Conservation (phyloP, 2,113 vertebrate species). For the Salvelinus alpinus region DNA sequence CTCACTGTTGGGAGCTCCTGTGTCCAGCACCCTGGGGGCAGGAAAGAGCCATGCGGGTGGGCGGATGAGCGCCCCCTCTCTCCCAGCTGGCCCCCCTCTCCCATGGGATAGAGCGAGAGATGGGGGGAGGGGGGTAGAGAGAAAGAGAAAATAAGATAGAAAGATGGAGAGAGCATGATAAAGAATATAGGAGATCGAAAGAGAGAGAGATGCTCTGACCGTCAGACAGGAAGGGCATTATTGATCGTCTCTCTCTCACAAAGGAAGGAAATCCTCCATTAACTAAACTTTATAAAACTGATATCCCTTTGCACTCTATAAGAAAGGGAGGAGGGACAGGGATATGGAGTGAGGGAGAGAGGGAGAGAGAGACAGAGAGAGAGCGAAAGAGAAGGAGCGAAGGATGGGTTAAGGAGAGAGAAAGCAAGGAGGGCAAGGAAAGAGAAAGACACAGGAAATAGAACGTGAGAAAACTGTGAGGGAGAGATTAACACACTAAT, state of each 20-base stretch:
- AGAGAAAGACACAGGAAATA: slow-evolving; percentile 8
- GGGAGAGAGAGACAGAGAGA: not conserved
- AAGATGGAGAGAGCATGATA: not conserved
- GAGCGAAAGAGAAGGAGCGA: slow-evolving; percentile 24
- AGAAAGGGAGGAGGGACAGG: too few relatives aligned
- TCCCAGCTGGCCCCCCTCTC: slow-evolving; percentile 20
- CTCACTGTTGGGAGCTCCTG: slow-evolving; percentile 1
- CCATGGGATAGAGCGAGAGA: not conserved
- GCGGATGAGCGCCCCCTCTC: not conserved
- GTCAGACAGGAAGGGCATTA: slow-evolving; percentile 45
- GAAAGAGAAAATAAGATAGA: not conserved
- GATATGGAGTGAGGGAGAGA: not conserved
- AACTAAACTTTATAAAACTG: slow-evolving; percentile 31
- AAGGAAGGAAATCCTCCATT: slow-evolving; percentile 38
- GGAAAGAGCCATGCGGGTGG: not conserved
- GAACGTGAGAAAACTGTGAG: slow-evolving; percentile 56
- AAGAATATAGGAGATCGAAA: too few relatives aligned
- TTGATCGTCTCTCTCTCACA: slow-evolving; percentile 47
- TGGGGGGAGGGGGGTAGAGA: not conserved
- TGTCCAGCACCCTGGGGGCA: not conserved
- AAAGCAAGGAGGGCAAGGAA: not conserved
- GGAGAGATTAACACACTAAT: slow-evolving; percentile 67
- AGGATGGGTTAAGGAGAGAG: not conserved
- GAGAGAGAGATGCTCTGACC: slow-evolving; percentile 29
- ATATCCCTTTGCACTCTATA: not conserved